These are phyloP conservation scores for Orthonychiurus folsomi DNA, from an alignment of 2,888 invertebrate species.

Conservation along the genomic window DNA sequence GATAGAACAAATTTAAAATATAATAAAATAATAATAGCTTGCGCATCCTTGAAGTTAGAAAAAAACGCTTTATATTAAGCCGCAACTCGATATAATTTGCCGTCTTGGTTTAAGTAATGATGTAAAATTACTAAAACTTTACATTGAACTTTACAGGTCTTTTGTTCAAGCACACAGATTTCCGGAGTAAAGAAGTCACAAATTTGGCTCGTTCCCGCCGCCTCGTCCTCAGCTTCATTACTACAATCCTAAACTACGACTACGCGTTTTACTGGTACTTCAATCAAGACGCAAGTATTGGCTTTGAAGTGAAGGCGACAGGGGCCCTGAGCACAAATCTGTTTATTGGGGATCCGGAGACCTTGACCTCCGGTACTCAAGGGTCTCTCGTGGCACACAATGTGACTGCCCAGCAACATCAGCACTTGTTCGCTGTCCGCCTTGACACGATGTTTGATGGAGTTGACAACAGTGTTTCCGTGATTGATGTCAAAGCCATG, in stretches of 20 bases:
- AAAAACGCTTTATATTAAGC: no score
- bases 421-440: constrained; percentile 31
- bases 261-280: constrained; percentile 34
- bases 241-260: constrained; percentile 35
- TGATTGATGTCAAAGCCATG: constrained; percentile 23
- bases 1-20: no score
- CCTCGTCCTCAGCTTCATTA: constrained; percentile 32
- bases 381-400: constrained; percentile 16
- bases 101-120: no score
- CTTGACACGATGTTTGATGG: constrained; percentile 36
- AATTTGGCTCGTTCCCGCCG: constrained; percentile 21
- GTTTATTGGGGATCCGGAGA: not conserved
- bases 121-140: not conserved
- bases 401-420: constrained; percentile 33
- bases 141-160: constrained; percentile 16
- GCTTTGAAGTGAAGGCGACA: constrained; percentile 33
- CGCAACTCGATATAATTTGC: no score
- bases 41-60: no score
- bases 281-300: constrained; percentile 29
- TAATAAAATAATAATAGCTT: no score
- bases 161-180: constrained; percentile 35
- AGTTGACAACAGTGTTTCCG: constrained; percentile 23
- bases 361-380: constrained; percentile 6
- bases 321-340: constrained; percentile 25
- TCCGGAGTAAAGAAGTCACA: constrained; percentile 25